Conservation (phyloP, 1,140 invertebrate genomes). For the Neoseiulus cucumeris region DNA sequence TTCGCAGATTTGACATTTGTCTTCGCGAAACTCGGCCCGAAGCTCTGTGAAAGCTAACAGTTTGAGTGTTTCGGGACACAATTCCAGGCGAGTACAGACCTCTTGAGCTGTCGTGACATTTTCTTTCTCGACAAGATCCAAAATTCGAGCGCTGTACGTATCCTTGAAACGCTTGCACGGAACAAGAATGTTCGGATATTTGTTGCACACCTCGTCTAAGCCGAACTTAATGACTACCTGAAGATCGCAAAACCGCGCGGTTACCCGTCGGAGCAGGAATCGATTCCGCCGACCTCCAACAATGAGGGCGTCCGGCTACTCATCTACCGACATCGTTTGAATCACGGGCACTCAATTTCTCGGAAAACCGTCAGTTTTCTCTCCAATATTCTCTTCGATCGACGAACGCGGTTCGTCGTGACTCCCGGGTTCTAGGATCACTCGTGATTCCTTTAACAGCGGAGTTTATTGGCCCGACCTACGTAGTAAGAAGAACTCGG, state of each 20-base stretch:
- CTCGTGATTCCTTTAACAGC: no score
- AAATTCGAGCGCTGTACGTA: constrained; percentile 1
- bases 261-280: no score
- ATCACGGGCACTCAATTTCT: no score
- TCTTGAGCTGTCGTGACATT: neutral
- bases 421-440: no score
- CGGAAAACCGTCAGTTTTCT: no score
- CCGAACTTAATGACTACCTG: constrained; percentile 1
- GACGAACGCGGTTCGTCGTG: no score
- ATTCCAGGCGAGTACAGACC: neutral
- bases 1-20: neutral
- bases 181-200: constrained; percentile 5
- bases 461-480: no score
- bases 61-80: neutral
- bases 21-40: neutral
- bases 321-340: no score
- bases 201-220: constrained; percentile 7
- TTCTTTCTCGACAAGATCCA: neutral
- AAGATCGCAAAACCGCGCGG: neutral
- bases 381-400: no score
- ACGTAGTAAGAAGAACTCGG: no score
- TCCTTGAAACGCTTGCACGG: constrained; percentile 10
- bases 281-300: no score
- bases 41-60: neutral
- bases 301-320: no score